Evolutionary conservation across 30 jellyfish, hydroid and myxozoan species (phyloP), one percentile per base, ranked within the genome.

Genomic region (Aurelia coerulea): DNA sequence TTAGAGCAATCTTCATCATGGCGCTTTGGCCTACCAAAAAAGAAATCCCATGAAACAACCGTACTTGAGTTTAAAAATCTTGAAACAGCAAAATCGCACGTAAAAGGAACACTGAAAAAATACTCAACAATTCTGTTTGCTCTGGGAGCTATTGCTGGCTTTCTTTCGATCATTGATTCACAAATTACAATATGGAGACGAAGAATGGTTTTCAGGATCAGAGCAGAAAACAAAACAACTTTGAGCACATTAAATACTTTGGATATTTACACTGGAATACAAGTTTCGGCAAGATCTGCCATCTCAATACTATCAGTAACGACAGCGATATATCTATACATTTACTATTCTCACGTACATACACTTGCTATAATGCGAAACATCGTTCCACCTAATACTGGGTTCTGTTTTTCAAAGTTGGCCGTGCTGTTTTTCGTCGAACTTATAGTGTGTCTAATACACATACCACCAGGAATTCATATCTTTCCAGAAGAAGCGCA

Each of bases 391-490:
- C 90, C 89, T 2, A 82, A 75, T 42, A 62, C 19, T 56, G 75
- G 95, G 37, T 87, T 93, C 71, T 78, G 89, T 79, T 62, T 65
- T 16, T 51, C 97, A 46, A 71, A 66, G 17, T 46, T 93, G 41
- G 81, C 74, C 8, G 29, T 81, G 23, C 54, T 49, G 31, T 93
- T 72, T 59, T 19, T 87, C 34, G 69, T 80, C 68, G 98, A 93
- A 71, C 66, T 72, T 16, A n/a, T 93, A 50, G 62, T 93, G 18
- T 93, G 98, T 53, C 63, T 74, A 23, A 56, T 83, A 1, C 98
- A 93, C 65, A 89, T 93, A 10, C 98, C 98, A 3, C 98, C 98
- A 14, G 96, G 96, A 31, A 37, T 91, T 50, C 42, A 78, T 42
- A 59, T 60, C 5, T 68, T 90, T 49, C 98, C 98, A 32, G 92